Percentiles rank a stretch among this genome's conserved stretches.
Evolutionary conservation across 1,140 invertebrate genomes (phyloP).

Genomic region (Hycleus cichorii): DNA sequence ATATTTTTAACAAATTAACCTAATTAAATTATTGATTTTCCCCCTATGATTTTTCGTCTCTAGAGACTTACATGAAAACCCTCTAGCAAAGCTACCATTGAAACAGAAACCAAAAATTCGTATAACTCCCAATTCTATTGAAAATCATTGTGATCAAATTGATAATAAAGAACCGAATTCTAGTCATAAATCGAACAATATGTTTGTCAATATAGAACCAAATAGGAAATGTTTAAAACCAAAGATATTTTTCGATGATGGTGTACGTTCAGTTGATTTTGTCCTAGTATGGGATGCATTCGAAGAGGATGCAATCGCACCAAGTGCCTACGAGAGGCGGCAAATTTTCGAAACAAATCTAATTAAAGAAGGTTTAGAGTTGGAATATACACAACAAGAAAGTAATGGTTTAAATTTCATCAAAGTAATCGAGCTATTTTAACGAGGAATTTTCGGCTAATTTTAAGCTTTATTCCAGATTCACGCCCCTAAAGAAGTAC

Average conservation of each 20-base stretch:
- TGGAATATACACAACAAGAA: slow-evolving; percentile 56
- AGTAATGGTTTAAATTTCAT: slow-evolving; percentile 58
- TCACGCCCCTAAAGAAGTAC: slow-evolving; percentile 77
- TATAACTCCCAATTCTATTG: slow-evolving; percentile 12
- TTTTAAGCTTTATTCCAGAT: slow-evolving; percentile 47
- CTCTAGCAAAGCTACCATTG: not conserved
- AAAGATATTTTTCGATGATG: slow-evolving; percentile 60
- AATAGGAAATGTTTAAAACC: slow-evolving; percentile 38
- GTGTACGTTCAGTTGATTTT: slow-evolving; percentile 65
- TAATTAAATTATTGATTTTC: slow-evolving; percentile 19
- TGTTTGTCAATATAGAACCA: slow-evolving; percentile 9
- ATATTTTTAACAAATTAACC: slow-evolving; percentile 4
- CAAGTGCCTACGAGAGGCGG: slow-evolving; percentile 43
- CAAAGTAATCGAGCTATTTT: slow-evolving; percentile 45
- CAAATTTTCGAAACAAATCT: slow-evolving; percentile 61
- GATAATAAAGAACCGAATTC: slow-evolving; percentile 6
- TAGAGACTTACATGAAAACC: too few species aligned
- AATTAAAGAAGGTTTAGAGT: slow-evolving; percentile 56
- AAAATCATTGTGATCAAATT: slow-evolving; percentile 1
- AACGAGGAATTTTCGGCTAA: not conserved
- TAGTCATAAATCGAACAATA: slow-evolving; percentile 12
- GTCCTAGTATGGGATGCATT: slow-evolving; percentile 63
- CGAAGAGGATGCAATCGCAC: slow-evolving; percentile 42
- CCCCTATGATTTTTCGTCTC: not conserved
- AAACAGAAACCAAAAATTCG: slow-evolving; percentile 3